phyloP scores from a whole-genome alignment of 1,140 invertebrate species.

The Meteorus sp. region DNA sequence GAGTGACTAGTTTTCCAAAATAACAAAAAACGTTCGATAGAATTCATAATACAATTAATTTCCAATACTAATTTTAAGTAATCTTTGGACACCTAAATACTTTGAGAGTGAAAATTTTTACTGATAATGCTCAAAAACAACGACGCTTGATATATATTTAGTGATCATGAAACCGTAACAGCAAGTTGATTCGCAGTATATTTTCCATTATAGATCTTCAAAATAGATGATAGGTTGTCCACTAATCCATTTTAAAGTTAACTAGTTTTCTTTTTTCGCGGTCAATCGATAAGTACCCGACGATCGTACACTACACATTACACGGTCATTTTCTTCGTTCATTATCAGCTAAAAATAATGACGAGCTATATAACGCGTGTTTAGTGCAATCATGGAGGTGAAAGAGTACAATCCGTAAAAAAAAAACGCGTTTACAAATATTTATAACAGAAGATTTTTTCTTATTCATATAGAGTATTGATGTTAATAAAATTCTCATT shows the following conservation, averaged over 20 bases:
- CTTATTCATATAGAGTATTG: too few species aligned
- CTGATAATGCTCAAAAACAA: not conserved
- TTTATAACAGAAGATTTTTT: too few species aligned
- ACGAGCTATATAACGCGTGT: constrained; percentile 32
- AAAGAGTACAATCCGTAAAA: constrained; percentile 3
- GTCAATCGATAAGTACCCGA: constrained; percentile 31
- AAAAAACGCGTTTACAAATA: constrained; percentile 24
- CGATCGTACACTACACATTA: constrained; percentile 15
- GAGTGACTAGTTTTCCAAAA: too few species aligned
- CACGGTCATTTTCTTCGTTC: constrained; percentile 41
- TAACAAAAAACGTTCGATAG: too few species aligned
- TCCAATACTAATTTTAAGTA: too few species aligned
- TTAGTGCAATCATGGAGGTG: too few species aligned
- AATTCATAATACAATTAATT: too few species aligned
- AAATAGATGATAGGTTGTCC: constrained; percentile 13
- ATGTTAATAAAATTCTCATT: too few species aligned
- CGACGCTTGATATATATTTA: constrained; percentile 18
- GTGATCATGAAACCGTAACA: constrained; percentile 22
- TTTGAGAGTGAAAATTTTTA: not conserved
- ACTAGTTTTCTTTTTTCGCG: constrained; percentile 2
- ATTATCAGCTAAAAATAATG: constrained; percentile 46
- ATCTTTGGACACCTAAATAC: not conserved
- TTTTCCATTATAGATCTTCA: constrained; percentile 21
- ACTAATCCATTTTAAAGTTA: too few species aligned
- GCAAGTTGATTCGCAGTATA: constrained; percentile 18